A percentile compares a stretch with the other conserved stretches of the same genome.
Evolutionary conservation across 2,797 vertebrate genomes (phyloP).

Genomic region (Psittacula echo): DNA sequence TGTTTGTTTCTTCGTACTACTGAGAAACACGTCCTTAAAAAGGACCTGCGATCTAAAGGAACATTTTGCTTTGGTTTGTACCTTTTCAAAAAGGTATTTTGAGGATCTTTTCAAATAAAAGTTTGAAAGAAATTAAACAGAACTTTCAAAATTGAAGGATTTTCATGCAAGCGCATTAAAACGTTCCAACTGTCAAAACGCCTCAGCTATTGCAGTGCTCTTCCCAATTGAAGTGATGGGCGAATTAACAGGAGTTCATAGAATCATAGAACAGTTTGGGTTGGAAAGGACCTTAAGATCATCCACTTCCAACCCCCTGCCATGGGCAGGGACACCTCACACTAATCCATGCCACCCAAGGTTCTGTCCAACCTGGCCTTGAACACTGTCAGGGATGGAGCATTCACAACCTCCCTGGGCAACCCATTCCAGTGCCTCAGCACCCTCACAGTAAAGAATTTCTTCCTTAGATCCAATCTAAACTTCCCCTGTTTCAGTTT

Average conservation of each 20-base stretch:
- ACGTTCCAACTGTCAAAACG: constrained; percentile 34
- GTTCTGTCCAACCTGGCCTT: no score
- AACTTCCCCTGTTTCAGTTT: no score
- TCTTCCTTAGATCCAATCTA: no score
- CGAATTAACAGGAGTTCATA: neutral
- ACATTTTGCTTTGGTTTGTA: neutral
- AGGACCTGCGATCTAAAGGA: neutral
- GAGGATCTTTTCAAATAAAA: neutral
- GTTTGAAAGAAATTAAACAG: neutral
- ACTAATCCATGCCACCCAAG: no score
- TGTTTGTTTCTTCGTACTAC: neutral
- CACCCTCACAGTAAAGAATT: no score
- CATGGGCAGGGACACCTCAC: no score
- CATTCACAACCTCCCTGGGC: no score
- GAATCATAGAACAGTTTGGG: no score
- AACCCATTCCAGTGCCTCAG: no score
- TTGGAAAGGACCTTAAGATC: no score
- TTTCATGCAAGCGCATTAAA: neutral
- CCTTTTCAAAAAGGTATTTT: neutral
- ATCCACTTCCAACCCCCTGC: no score
- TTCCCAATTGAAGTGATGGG: neutral
- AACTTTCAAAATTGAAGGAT: neutral
- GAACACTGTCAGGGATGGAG: no score
- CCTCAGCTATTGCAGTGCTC: neutral
- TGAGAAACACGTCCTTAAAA: neutral